phyloP scores from a whole-genome alignment of 1,140 invertebrate species.

The Limonius californicus region DNA sequence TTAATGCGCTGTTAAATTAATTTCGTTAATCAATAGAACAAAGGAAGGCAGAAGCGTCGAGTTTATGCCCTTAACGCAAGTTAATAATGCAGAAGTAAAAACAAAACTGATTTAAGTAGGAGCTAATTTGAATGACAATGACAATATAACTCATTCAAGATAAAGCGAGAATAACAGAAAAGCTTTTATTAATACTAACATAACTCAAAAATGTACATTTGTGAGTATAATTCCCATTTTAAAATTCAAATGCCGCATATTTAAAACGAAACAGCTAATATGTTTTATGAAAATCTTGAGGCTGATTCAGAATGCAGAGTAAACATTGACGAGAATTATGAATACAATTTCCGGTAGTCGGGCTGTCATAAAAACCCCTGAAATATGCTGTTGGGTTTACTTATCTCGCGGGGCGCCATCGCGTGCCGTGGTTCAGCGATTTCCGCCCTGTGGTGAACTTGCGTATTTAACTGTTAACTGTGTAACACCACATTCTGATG shows the following conservation, averaged over 20 bases:
- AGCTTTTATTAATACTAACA: conserved; percentile 16
- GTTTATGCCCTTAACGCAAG: background rate
- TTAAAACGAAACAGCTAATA: conserved; percentile 23
- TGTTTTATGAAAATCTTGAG: conserved; percentile 26
- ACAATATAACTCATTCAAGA: conserved; percentile 14
- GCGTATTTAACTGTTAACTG: conserved; percentile 5
- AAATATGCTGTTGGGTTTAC: conserved; percentile 13
- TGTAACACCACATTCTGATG: background rate
- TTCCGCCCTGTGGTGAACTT: conserved; percentile 14
- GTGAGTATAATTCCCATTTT: conserved; percentile 24
- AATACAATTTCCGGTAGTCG: conserved; percentile 27
- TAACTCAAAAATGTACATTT: conserved; percentile 29
- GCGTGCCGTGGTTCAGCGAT: conserved; percentile 12
- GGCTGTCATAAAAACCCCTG: conserved; percentile 22
- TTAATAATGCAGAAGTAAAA: conserved; percentile 1
- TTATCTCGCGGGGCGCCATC: background rate
- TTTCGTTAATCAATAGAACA: conserved; percentile 12
- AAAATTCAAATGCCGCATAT: conserved; percentile 25
- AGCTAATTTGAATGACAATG: conserved; percentile 14
- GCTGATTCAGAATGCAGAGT: conserved; percentile 22
- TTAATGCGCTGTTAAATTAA: conserved; percentile 27
- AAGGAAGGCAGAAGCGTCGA: background rate
- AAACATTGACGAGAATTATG: conserved; percentile 27
- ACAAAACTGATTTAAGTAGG: background rate
- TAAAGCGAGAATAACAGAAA: conserved; percentile 10